A percentile compares a stretch with the other conserved stretches of the same genome.
Conservation (phyloP, 2,113 vertebrate genomes). For the Oophaga pumilio region DNA sequence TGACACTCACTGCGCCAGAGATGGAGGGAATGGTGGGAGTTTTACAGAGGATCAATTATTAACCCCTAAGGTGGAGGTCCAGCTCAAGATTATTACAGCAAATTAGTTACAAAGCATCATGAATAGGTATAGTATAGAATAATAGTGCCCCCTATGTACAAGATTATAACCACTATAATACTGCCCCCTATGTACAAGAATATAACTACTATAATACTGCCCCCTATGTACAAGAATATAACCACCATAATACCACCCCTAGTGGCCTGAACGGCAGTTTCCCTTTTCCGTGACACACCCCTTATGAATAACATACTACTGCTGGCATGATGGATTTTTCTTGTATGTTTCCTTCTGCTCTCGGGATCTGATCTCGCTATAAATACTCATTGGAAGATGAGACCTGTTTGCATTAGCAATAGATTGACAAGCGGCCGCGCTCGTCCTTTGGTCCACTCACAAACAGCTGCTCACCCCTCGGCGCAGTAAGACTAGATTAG, state of each 20-base stretch:
- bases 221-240: background rate
- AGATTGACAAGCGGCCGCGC: slow-evolving; percentile 15
- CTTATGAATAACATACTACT: background rate
- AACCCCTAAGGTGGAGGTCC: background rate
- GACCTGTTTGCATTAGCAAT: slow-evolving; percentile 22
- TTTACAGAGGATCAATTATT: slow-evolving; percentile 34
- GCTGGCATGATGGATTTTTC: slow-evolving; percentile 1
- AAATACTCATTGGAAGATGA: background rate
- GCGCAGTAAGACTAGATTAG: background rate
- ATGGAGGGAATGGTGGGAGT: no score
- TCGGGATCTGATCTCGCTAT: background rate
- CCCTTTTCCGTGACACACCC: background rate
- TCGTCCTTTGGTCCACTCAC: slow-evolving; percentile 2
- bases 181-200: background rate
- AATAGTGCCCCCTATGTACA: background rate
- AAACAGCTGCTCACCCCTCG: slow-evolving; percentile 15
- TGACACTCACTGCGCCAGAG: slow-evolving; percentile 61
- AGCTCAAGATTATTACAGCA: background rate
- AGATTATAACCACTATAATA: slow-evolving; percentile 1
- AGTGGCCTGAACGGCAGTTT: no score
- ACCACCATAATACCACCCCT: background rate
- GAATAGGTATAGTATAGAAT: background rate
- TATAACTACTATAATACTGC: slow-evolving; percentile 7
- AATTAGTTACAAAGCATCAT: background rate
- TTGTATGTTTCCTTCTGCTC: background rate